Evolutionary conservation across 2,888 invertebrate genomes (phyloP).

Genomic region (Drosophila mettleri): DNA sequence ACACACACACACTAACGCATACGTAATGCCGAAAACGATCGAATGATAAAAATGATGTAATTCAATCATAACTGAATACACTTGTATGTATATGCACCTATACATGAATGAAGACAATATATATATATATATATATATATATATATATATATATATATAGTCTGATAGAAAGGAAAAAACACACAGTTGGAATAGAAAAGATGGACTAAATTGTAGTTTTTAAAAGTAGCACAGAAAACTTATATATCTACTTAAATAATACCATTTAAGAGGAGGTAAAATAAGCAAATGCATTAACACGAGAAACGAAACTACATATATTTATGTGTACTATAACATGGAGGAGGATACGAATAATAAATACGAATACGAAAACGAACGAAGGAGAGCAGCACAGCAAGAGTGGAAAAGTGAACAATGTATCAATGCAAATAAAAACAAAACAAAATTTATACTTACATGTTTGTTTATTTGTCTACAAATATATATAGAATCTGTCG

Average conservation of each 20-base stretch:
- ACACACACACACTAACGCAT: not conserved
- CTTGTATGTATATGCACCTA: slow-evolving; percentile 8
- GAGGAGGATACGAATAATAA: slow-evolving; percentile 15
- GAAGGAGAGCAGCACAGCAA: slow-evolving; percentile 3
- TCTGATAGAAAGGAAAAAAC: slow-evolving; percentile 1
- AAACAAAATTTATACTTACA: slow-evolving; percentile 52
- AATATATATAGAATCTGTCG: too few relatives aligned
- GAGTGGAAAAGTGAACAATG: slow-evolving; percentile 54
- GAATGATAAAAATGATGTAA: slow-evolving; percentile 16
- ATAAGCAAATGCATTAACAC: slow-evolving; percentile 48
- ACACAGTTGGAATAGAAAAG: slow-evolving; percentile 16
- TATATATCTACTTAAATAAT: slow-evolving; percentile 56
- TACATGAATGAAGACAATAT: slow-evolving; percentile 12
- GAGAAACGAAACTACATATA: slow-evolving; percentile 32
- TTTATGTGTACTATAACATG: slow-evolving; percentile 24
- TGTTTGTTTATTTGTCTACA: not conserved
- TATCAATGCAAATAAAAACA: slow-evolving; percentile 67
- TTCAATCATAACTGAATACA: slow-evolving; percentile 16
- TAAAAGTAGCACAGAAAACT: slow-evolving; percentile 70
- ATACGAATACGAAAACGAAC: slow-evolving; percentile 18
- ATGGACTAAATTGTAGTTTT: slow-evolving; percentile 61
- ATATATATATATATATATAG: slow-evolving; percentile 16
- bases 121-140: slow-evolving; percentile 14
- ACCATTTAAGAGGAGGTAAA: slow-evolving; percentile 57
- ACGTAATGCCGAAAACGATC: slow-evolving; percentile 14